Base-by-base conservation (phyloP, 2,113 vertebrate species). In the Barbus barbus region DNA sequence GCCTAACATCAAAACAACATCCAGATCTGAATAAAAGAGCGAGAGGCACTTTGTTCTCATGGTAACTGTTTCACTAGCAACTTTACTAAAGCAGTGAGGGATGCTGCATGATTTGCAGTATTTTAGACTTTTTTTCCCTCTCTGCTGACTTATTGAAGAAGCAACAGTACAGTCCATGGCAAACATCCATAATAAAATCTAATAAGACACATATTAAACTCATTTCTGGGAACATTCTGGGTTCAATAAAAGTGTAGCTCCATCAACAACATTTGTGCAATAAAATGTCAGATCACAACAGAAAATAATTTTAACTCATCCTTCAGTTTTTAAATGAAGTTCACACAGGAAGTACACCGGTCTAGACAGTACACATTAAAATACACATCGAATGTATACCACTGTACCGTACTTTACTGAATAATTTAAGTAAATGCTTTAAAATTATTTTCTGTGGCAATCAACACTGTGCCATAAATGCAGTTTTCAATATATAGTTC, bases 1-100 rank as follows among this genome's bases (percentile, higher is more conserved):
- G 26, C 33, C 58, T 71, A 41, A 84, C 78, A 84, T 76, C 67
- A 83, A 78, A 85, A 81, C 85, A 83, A 79, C 48, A 53, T 46
- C 51, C 71, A 76, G 38, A 81, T 74, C 65, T 83, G 65, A 41
- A 81, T 86, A 46, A 81, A 78, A n/a, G 73, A 63, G 78, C 22
- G 13, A 9, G 71, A 84, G 81, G 65, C 44, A 38, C 71, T 67
- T 69, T 77, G 83, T 87, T 87, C 86, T 87, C 86, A 84, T 87
- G 86, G 83, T 82, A 87, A 87, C 86, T 20, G 86, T 85, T 83
- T 86, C 67, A 80, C 26, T 44, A 41, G 77, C 71, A 78, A 74
- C 67, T 38, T 65, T 41, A 41, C 26, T n/a, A 58, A 61, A 61
- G 36, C 33, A 61, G 13, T 33, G 36, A 61, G 44, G 53, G 33